Percentiles rank a stretch among this genome's conserved stretches.
Evolutionary conservation across 2,113 vertebrate genomes (phyloP).

Genomic region (Halcyon senegalensis): DNA sequence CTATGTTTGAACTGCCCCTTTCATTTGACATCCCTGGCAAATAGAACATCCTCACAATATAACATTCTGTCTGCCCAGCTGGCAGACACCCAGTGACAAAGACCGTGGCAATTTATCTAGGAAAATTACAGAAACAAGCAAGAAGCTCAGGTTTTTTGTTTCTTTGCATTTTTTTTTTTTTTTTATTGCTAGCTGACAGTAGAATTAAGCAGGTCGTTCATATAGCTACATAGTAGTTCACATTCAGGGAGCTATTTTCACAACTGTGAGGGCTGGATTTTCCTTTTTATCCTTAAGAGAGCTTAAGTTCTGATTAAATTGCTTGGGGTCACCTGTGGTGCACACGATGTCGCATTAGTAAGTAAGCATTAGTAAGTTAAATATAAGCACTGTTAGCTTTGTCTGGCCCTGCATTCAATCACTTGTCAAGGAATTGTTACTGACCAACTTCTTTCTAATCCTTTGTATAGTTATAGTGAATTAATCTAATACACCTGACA

Average conservation of each 20-base stretch:
- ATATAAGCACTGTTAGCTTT: constrained; percentile 53
- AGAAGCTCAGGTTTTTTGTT: not conserved
- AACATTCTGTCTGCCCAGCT: not conserved
- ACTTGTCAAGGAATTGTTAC: constrained; percentile 8
- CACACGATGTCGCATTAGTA: not conserved
- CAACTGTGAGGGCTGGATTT: not conserved
- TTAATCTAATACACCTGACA: constrained; percentile 46
- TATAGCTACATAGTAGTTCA: not conserved
- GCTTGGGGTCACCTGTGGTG: constrained; percentile 48
- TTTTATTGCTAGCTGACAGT: not conserved
- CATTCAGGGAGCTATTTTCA: constrained; percentile 25
- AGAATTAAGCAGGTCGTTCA: not conserved
- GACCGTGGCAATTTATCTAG: not conserved
- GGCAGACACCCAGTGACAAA: not conserved
- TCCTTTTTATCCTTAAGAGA: constrained; percentile 42
- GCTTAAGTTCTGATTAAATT: constrained; percentile 58
- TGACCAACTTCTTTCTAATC: constrained; percentile 49
- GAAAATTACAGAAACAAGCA: not conserved
- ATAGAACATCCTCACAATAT: not conserved
- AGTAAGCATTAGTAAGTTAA: constrained; percentile 55
- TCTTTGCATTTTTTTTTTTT: not conserved
- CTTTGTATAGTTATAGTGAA: constrained; percentile 32
- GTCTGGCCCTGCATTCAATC: constrained; percentile 58
- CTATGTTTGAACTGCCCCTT: constrained; percentile 32
- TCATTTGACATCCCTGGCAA: not conserved